Conservation (phyloP, 2,797 vertebrate genomes). For the Ptychobarbus kaznakovi region DNA sequence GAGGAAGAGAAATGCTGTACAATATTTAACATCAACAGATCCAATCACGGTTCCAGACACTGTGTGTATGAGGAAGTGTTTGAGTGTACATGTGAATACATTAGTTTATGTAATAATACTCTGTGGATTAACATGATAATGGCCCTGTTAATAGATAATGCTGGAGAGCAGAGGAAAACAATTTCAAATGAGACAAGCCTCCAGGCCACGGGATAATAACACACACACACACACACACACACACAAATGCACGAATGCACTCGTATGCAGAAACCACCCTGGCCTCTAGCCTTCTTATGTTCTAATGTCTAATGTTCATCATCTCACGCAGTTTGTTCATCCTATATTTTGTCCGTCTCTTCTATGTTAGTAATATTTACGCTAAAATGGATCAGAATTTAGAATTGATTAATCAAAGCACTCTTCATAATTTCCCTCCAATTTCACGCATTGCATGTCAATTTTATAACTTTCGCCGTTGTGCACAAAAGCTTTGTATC, state of each 20-base stretch:
- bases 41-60: conserved; percentile 2
- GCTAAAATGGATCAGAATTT: not conserved
- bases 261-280: conserved; percentile 20
- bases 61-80: conserved; percentile 11
- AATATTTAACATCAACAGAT: conserved; percentile 18
- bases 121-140: conserved; percentile 91
- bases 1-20: not conserved
- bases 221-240: not conserved
- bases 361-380: not conserved
- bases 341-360: not conserved
- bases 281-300: conserved; percentile 31
- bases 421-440: not conserved
- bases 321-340: conserved; percentile 6
- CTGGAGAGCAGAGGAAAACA: conserved; percentile 79
- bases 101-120: conserved; percentile 86
- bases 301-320: not conserved
- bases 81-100: conserved; percentile 76
- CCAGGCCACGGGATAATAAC: conserved; percentile 68
- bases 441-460: not conserved
- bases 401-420: conserved; percentile 20
- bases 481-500: conserved; percentile 7
- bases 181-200: conserved; percentile 86
- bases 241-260: conserved; percentile 44
- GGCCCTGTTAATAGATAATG: conserved; percentile 86
- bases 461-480: not conserved